Evolutionary conservation across 2,888 invertebrate genomes (phyloP).

Genomic region (Odontothrips loti): DNA sequence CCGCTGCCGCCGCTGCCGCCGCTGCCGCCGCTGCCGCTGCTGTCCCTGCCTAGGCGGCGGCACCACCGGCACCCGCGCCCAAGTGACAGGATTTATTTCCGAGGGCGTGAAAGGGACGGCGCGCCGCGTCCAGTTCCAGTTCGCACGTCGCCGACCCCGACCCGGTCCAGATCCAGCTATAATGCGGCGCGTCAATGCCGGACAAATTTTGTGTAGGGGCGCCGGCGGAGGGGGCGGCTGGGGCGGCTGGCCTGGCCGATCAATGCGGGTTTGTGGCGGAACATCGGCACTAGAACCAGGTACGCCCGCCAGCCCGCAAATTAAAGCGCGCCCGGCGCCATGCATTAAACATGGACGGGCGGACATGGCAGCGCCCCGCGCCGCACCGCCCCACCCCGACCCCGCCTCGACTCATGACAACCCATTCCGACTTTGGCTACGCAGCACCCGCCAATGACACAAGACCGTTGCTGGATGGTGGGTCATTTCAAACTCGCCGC

Average conservation of each 20-base stretch:
- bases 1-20: not conserved
- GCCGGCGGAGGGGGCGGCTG: not conserved
- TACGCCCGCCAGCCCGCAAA: not conserved
- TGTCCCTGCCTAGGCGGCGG: too few species aligned
- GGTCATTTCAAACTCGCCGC: not conserved
- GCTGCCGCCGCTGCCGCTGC: too few species aligned
- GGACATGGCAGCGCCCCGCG: too few species aligned
- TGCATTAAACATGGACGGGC: not conserved
- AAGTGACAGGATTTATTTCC: slow-evolving; percentile 2
- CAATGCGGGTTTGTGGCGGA: not conserved
- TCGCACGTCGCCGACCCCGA: too few species aligned
- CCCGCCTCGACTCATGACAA: not conserved
- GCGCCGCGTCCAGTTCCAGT: not conserved
- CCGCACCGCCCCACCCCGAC: not conserved
- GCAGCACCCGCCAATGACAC: not conserved
- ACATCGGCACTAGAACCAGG: not conserved
- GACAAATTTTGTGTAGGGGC: slow-evolving; percentile 4
- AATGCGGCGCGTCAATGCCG: not conserved
- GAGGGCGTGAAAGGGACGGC: not conserved
- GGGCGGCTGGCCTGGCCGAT: not conserved
- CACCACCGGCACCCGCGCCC: too few species aligned
- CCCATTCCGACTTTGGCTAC: not conserved
- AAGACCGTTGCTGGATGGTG: not conserved
- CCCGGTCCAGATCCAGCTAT: not conserved
- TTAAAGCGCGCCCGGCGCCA: not conserved